Evolutionary conservation across 2,888 invertebrate genomes (phyloP).

Genomic region (Lydus trimaculatus): DNA sequence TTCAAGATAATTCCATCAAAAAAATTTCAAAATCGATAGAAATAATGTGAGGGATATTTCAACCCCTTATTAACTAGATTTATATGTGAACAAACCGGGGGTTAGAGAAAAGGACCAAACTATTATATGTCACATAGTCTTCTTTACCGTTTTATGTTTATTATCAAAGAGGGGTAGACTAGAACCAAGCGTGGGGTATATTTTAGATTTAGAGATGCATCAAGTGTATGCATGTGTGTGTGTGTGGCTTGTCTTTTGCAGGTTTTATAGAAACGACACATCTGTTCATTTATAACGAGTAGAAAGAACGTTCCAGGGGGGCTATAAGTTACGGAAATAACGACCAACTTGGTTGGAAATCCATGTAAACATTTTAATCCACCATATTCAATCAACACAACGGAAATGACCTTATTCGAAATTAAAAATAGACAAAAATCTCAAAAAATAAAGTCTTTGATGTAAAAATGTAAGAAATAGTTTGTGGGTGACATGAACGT

Average conservation of each 20-base stretch:
- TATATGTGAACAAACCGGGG: not conserved
- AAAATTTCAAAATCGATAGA: not conserved
- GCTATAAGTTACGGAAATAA: conserved; percentile 14
- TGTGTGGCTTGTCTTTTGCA: conserved; percentile 47
- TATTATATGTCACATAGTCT: conserved; percentile 1
- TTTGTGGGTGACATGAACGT: not conserved
- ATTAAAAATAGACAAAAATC: too few relatives aligned
- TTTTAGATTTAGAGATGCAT: conserved; percentile 23
- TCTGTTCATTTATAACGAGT: conserved; percentile 35
- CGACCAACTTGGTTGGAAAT: conserved; percentile 14
- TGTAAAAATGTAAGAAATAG: not conserved
- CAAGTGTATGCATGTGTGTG: conserved; percentile 32
- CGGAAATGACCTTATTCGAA: conserved; percentile 5
- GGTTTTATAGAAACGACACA: conserved; percentile 39
- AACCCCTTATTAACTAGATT: conserved; percentile 9
- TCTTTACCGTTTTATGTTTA: conserved; percentile 3
- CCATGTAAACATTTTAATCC: conserved; percentile 9
- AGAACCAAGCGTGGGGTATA: conserved; percentile 16
- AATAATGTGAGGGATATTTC: not conserved
- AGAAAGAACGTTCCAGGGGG: conserved; percentile 35
- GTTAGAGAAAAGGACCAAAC: not conserved
- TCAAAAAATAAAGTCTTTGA: too few relatives aligned
- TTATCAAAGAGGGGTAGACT: not conserved
- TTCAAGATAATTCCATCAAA: not conserved
- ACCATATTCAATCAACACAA: not conserved